Evolutionary conservation across 2,113 vertebrate species (phyloP).

Genomic region (Corythaixoides concolor): DNA sequence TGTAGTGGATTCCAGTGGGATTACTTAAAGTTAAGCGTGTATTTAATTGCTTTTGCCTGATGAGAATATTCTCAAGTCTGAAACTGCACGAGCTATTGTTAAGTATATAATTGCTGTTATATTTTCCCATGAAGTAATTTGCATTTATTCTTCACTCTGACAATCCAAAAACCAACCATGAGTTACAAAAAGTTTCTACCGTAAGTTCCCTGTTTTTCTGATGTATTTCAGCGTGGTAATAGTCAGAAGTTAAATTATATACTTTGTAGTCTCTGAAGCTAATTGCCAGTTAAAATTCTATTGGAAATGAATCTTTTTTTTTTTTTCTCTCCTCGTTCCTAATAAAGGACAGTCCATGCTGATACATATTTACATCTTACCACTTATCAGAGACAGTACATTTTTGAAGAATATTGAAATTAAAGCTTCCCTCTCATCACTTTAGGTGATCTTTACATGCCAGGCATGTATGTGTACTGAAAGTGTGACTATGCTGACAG

Average conservation of each 20-base stretch:
- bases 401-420: background rate
- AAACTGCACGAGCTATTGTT: background rate
- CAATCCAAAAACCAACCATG: background rate
- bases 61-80: background rate
- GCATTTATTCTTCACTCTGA: background rate
- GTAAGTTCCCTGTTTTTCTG: background rate
- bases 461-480: background rate
- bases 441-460: background rate
- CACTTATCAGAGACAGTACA: background rate
- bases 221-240: background rate
- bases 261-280: background rate
- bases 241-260: background rate
- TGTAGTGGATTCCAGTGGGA: background rate
- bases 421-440: background rate
- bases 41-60: conserved; percentile 18
- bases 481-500: background rate
- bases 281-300: background rate
- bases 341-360: background rate
- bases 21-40: background rate
- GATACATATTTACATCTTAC: background rate
- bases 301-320: background rate
- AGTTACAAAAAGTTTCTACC: background rate
- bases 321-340: background rate
- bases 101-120: background rate
- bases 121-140: background rate